Evolutionary conservation across 1,140 invertebrate species (phyloP).

Genomic region (Drosophila obscura): DNA sequence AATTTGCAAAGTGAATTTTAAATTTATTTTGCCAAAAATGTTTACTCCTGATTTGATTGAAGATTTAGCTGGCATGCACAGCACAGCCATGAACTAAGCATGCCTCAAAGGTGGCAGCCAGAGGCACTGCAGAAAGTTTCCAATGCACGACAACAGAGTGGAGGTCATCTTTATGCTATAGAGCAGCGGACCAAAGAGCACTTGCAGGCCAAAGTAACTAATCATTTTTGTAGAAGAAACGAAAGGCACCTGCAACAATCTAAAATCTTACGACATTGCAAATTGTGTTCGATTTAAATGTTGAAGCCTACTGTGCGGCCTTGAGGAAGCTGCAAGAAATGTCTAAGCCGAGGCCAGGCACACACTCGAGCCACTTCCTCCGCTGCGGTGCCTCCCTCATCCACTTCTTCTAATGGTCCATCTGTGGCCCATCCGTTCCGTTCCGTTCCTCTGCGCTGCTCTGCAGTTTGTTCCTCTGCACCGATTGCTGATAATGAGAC

Average conservation of each 20-base stretch:
- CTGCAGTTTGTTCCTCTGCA: background rate
- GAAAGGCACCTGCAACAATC: no score
- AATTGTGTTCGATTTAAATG: background rate
- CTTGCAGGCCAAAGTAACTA: conserved; percentile 5
- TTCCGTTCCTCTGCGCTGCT: background rate
- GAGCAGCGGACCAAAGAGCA: conserved; percentile 20
- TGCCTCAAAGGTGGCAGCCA: conserved; percentile 32
- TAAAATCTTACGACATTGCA: no score
- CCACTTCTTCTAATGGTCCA: conserved; percentile 36
- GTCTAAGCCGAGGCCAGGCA: conserved; percentile 34
- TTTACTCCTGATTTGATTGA: background rate
- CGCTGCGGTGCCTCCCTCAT: conserved; percentile 3
- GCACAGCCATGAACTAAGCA: conserved; percentile 4
- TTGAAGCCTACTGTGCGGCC: conserved; percentile 32
- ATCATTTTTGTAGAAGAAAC: conserved; percentile 7
- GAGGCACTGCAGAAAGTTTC: conserved; percentile 19
- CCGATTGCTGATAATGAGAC: background rate
- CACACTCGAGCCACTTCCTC: conserved; percentile 28
- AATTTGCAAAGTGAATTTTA: no score
- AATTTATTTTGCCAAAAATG: no score
- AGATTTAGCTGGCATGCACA: background rate
- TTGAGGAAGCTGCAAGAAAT: conserved; percentile 36
- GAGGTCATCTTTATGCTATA: conserved; percentile 22
- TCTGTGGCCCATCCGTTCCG: background rate
- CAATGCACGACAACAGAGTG: conserved; percentile 11